Conservation (phyloP, 2,888 invertebrate species). For the Ditula angustiorana region DNA sequence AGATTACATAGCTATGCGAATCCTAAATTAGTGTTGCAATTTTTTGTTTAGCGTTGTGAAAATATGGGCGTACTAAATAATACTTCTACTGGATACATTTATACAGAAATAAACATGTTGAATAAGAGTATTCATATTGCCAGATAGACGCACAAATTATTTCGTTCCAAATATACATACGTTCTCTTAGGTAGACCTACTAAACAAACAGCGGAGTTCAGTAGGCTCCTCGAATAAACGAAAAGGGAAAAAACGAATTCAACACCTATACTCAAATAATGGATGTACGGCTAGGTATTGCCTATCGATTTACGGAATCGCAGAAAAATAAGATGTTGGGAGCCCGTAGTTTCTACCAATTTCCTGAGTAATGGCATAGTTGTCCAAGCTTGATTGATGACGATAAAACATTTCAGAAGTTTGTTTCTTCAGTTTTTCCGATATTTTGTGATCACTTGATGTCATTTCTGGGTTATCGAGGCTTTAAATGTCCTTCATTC, state of each 20-base stretch:
- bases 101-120: too few relatives aligned
- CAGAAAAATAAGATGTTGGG: slow-evolving; percentile 31
- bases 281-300: not conserved
- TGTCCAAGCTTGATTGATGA: slow-evolving; percentile 29
- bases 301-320: slow-evolving; percentile 16
- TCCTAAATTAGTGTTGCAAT: too few relatives aligned
- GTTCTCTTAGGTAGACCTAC: too few relatives aligned
- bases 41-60: too few relatives aligned
- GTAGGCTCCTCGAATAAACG: not conserved
- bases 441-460: not conserved
- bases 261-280: slow-evolving; percentile 6
- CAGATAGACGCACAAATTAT: too few relatives aligned
- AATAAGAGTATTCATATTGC: too few relatives aligned
- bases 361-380: slow-evolving; percentile 21
- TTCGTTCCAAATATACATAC: too few relatives aligned
- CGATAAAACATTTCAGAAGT: not conserved
- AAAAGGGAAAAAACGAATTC: not conserved
- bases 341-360: slow-evolving; percentile 13
- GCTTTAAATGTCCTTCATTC: not conserved
- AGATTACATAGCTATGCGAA: too few relatives aligned
- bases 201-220: not conserved
- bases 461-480: not conserved
- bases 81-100: too few relatives aligned
- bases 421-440: not conserved
- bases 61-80: too few relatives aligned